Percentiles rank a stretch among this genome's conserved stretches.
Evolutionary conservation across 2,888 invertebrate species (phyloP).

Genomic region (Perizoma affinitatum): DNA sequence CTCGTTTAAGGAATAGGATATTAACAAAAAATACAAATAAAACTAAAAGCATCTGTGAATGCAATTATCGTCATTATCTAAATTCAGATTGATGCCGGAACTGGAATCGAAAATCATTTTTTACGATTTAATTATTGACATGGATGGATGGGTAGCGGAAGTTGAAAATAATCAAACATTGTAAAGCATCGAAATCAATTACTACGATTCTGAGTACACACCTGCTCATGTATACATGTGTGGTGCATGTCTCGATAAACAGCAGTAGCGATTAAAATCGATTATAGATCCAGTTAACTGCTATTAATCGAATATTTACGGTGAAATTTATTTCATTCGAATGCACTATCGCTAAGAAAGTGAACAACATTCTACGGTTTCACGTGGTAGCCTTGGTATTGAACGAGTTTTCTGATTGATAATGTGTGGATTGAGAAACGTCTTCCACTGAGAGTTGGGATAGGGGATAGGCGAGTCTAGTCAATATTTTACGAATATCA

Average conservation of each 20-base stretch:
- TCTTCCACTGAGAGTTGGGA: not conserved
- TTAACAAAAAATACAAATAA: no score
- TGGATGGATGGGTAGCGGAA: conserved; percentile 40
- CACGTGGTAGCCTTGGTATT: conserved; percentile 15
- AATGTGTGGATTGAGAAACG: no score
- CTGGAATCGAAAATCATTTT: conserved; percentile 17
- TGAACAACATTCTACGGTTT: conserved; percentile 26
- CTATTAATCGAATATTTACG: conserved; percentile 48
- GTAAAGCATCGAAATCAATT: conserved; percentile 15
- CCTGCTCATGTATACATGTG: not conserved
- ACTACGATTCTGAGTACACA: conserved; percentile 13
- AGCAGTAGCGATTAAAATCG: conserved; percentile 57
- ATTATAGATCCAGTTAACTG: conserved; percentile 42
- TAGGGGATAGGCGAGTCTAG: not conserved
- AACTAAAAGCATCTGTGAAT: no score
- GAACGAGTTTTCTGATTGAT: conserved; percentile 1
- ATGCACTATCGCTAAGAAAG: conserved; percentile 45
- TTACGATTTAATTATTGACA: conserved; percentile 29
- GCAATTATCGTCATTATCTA: no score
- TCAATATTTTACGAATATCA: no score
- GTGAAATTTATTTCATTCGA: conserved; percentile 54
- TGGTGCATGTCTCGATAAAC: conserved; percentile 41
- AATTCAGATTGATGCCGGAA: conserved; percentile 23
- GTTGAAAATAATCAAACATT: conserved; percentile 9
- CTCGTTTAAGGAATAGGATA: no score